A percentile compares a stretch with the other conserved stretches of the same genome.
Conservation (phyloP, 2,888 invertebrate species). For the Bombylius discolor region DNA sequence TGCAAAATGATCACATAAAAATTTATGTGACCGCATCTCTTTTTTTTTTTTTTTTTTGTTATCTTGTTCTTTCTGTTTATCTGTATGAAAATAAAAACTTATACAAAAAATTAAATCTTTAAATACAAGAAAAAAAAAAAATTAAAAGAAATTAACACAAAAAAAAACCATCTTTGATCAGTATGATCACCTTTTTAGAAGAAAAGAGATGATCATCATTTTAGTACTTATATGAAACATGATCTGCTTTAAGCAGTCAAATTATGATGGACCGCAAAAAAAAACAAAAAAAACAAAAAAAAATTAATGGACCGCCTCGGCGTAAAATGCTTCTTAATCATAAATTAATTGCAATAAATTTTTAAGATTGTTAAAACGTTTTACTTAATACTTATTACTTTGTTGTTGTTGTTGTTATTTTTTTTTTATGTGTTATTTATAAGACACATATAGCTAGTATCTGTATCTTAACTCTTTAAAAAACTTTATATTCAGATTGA, state of each 20-base stretch:
- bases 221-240: background rate
- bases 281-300: background rate
- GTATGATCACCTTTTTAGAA: background rate
- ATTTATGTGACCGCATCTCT: slow-evolving; percentile 4
- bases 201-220: background rate
- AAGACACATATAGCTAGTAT: too few species aligned
- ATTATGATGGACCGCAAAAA: background rate
- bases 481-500: too few species aligned
- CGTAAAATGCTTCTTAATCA: slow-evolving; percentile 8
- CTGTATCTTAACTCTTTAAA: too few species aligned
- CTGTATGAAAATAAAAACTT: background rate
- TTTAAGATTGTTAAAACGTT: background rate
- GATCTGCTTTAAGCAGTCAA: background rate
- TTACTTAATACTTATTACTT: too few species aligned
- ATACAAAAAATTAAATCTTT: too few species aligned
- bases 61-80: too few species aligned
- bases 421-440: too few species aligned
- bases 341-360: slow-evolving; percentile 8
- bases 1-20: slow-evolving; percentile 5
- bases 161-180: background rate
- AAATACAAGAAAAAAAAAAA: too few species aligned
- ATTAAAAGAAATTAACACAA: background rate
- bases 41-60: background rate
- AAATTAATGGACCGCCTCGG: slow-evolving; percentile 5
- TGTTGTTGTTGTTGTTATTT: too few species aligned